Conservation (phyloP, 2,797 vertebrate species). For the Synanceia verrucosa region DNA sequence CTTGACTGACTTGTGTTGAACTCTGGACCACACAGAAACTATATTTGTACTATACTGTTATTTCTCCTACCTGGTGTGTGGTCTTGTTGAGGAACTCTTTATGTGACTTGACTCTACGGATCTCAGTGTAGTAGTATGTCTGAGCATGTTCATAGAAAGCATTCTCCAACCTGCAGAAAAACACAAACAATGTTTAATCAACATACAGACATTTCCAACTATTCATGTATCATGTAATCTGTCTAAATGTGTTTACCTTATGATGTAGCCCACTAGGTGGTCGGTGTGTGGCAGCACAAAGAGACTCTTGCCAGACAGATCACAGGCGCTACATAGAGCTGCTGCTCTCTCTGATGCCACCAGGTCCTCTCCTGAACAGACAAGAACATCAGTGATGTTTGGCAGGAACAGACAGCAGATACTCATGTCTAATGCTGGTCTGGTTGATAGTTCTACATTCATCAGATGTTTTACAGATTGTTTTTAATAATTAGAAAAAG, state of each 20-base stretch:
- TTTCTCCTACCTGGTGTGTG: slow-evolving; percentile 93
- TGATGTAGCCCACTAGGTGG: slow-evolving; percentile 98
- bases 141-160: slow-evolving; percentile 98
- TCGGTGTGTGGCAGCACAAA: slow-evolving; percentile 98
- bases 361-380: slow-evolving; percentile 90
- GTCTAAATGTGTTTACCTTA: too few relatives aligned
- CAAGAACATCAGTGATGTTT: background rate
- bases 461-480: background rate
- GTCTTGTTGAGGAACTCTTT: slow-evolving; percentile 99
- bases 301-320: slow-evolving; percentile 96
- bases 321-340: slow-evolving; percentile 92
- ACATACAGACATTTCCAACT: background rate
- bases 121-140: slow-evolving; percentile 98
- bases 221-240: too few relatives aligned
- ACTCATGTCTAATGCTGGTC: too few relatives aligned
- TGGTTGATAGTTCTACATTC: too few relatives aligned
- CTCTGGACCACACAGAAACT: too few relatives aligned
- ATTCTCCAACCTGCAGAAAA: slow-evolving; percentile 92
- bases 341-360: slow-evolving; percentile 95
- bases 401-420: background rate
- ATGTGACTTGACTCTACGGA: slow-evolving; percentile 96
- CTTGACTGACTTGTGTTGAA: too few relatives aligned
- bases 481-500: background rate
- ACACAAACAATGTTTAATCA: background rate
- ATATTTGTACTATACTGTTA: too few relatives aligned